Evolutionary conservation across 2,888 invertebrate genomes (phyloP), one percentile per base, ranked within the genome.

Genomic region (Nymphalis c-album): DNA sequence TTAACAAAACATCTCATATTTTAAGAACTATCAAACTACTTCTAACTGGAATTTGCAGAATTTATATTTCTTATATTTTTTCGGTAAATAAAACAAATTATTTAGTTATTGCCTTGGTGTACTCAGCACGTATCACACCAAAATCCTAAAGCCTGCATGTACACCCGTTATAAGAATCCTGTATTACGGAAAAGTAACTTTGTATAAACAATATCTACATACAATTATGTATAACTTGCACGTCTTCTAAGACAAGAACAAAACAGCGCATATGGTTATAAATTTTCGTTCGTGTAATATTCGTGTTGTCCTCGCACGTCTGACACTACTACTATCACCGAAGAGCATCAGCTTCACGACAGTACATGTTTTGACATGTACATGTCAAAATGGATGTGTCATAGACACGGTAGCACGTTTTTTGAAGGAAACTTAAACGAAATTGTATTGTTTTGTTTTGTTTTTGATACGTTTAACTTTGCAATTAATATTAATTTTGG

Each of bases 281-380:
- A 22, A 53, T 53, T 53, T 53, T 53, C 22, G 53, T 20, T 26
- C 16, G 20, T 57, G 35, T 35, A 18, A 57, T 46, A 67, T 67
- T 75, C 76, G 78, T 76, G 73, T 64, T 60, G 73, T 75, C 79
- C 76, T 76, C 75, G 81, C 86, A 85, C 85, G 86, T 80, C 78
- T 79, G 77, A 78, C 76, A 75, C 67, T 60, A 72, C 78, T n/a
- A 35, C 55, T 77, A 75, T 78, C 86, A 85, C 85, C 86, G 81
- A 85, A 85, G 82, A 85, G 73, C 84, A 86, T 87, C 84, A 80
- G 64, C 75, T 80, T 84, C 88, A 87, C 87, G 87, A 83, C 66
- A 55, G 63, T 17, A 35, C 66, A 75, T 22, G 26, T 31, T 31
- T 31, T 31, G 26, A 6, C 26, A 31, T 31, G 63, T 17, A 35